phyloP scores from a whole-genome alignment of 2,797 vertebrate species.

The Eulemur coronatus region DNA sequence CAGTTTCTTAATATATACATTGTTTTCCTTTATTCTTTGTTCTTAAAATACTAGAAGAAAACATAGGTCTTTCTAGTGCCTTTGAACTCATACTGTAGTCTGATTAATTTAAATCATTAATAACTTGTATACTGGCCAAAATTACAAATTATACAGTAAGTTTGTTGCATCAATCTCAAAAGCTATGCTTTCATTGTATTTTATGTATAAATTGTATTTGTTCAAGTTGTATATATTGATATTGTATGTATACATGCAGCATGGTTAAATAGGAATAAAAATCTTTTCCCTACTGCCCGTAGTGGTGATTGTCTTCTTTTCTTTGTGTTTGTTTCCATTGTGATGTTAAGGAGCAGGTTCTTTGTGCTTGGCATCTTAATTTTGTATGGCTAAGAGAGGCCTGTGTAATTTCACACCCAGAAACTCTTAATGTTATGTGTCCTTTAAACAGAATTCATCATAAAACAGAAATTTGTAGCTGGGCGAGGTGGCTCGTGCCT shows the following conservation, averaged over 20 bases:
- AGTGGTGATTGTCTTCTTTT: neutral
- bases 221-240: constrained; percentile 79
- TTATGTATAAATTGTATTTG: constrained; percentile 72
- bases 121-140: constrained; percentile 55
- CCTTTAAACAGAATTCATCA: constrained; percentile 34
- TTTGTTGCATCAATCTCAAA: constrained; percentile 69
- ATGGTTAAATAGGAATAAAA: constrained; percentile 85
- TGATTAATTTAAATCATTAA: constrained; percentile 67
- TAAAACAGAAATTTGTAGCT: neutral
- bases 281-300: constrained; percentile 18
- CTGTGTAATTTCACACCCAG: neutral
- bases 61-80: constrained; percentile 79
- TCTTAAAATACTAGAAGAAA: constrained; percentile 71
- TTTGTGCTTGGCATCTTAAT: neutral
- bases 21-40: constrained; percentile 62
- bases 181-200: constrained; percentile 65
- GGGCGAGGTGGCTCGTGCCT: neutral
- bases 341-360: neutral
- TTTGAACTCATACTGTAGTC: constrained; percentile 78
- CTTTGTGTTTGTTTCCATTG: neutral
- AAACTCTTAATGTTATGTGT: neutral
- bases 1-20: constrained; percentile 21
- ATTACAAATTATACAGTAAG: constrained; percentile 48
- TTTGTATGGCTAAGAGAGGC: neutral
- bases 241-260: constrained; percentile 76